phyloP scores from a whole-genome alignment of 2,113 vertebrate species.

The Amblyornis subalaris region DNA sequence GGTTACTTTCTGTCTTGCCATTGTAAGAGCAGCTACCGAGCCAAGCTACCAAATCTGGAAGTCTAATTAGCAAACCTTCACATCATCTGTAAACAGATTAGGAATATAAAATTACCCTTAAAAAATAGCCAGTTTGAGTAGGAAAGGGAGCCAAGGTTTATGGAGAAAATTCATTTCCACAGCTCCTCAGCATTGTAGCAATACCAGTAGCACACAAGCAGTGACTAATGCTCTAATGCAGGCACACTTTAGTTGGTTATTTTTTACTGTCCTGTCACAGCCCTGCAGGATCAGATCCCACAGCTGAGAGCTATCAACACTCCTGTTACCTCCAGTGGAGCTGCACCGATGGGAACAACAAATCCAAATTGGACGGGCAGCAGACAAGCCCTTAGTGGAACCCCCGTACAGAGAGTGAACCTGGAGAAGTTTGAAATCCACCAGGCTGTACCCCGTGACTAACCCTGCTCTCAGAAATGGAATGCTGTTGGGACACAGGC shows the following conservation, averaged over 20 bases:
- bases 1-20: not conserved
- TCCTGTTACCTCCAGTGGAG: not conserved
- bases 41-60: not conserved
- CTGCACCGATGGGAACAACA: slow-evolving; percentile 14
- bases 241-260: slow-evolving; percentile 5
- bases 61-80: not conserved
- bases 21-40: not conserved
- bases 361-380: not conserved
- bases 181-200: not conserved
- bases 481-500: not conserved
- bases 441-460: not conserved
- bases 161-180: not conserved
- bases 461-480: not conserved
- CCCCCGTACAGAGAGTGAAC: rapidly evolving
- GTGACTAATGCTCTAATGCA: slow-evolving; percentile 18
- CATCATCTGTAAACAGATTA: not conserved
- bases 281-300: slow-evolving; percentile 6
- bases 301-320: not conserved
- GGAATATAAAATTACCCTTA: not conserved
- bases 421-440: not conserved
- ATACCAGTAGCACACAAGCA: not conserved
- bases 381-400: not conserved
- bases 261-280: slow-evolving; percentile 22
- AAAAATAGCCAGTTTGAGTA: not conserved
- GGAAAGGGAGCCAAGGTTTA: not conserved